A percentile compares a stretch with the other conserved stretches of the same genome.
Conservation (phyloP, 1,140 invertebrate genomes). For the Pseudomyrmex flavicornis region DNA sequence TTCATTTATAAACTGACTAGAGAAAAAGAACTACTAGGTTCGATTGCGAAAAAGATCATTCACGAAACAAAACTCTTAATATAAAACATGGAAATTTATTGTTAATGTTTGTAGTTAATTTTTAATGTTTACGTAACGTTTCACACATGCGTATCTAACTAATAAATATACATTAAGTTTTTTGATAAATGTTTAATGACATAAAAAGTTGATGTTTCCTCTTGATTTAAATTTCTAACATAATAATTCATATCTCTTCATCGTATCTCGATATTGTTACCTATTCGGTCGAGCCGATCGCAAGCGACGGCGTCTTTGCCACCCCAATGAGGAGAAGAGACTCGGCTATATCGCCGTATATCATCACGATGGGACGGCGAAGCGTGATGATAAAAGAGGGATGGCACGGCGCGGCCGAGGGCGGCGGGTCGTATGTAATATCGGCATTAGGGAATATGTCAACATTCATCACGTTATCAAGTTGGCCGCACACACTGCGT, state of each 20-base stretch:
- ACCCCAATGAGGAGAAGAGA: conserved; percentile 55
- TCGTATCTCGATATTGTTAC: conserved; percentile 28
- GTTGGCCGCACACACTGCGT: conserved; percentile 79
- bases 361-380: conserved; percentile 58
- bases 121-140: too few species aligned
- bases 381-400: conserved; percentile 58
- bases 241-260: neutral
- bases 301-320: neutral
- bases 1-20: neutral
- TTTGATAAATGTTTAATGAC: neutral
- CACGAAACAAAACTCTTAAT: neutral
- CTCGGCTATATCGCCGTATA: conserved; percentile 68
- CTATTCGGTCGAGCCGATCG: neutral
- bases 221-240: neutral
- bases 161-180: too few species aligned
- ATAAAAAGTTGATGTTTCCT: neutral
- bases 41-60: neutral
- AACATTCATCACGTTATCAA: conserved; percentile 85
- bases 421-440: conserved; percentile 52
- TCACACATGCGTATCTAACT: too few species aligned
- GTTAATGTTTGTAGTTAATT: too few species aligned
- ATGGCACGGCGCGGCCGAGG: conserved; percentile 16
- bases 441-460: conserved; percentile 62
- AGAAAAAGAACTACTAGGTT: neutral
- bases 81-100: too few species aligned